A percentile compares a stretch with the other conserved stretches of the same genome.
These are phyloP conservation scores for Megalopta genalis DNA, from an alignment of 1,140 invertebrate species.

Conservation along the genomic window DNA sequence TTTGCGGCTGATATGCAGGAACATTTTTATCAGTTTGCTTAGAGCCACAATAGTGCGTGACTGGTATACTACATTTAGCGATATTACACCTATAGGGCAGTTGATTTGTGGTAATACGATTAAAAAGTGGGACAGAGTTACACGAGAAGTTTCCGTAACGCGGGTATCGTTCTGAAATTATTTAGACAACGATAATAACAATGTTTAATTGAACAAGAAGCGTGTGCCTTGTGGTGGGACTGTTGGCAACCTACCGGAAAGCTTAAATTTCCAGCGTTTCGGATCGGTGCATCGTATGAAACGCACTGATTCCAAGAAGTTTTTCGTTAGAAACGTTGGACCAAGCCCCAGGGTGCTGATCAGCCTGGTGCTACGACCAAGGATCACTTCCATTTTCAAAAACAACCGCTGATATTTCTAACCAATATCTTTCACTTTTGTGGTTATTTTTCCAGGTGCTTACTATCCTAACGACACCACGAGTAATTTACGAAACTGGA, in stretches of 20 bases:
- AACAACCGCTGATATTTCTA: constrained; percentile 43
- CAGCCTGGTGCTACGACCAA: constrained; percentile 49
- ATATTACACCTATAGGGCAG: constrained; percentile 10
- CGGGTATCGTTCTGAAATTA: constrained; percentile 36
- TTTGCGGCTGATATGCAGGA: constrained; percentile 56
- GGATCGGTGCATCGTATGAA: constrained; percentile 16
- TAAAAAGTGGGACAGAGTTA: constrained; percentile 38
- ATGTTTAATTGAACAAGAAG: neutral
- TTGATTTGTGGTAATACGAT: constrained; percentile 24
- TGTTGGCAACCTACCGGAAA: constrained; percentile 48
- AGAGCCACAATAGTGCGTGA: constrained; percentile 31
- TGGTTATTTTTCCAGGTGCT: neutral
- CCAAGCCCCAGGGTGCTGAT: constrained; percentile 26
- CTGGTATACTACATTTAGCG: constrained; percentile 3
- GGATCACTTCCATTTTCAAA: constrained; percentile 61
- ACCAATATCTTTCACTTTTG: constrained; percentile 28
- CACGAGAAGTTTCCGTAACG: constrained; percentile 13
- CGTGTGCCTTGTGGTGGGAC: too few relatives aligned
- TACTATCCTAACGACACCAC: neutral
- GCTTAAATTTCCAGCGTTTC: constrained; percentile 31
- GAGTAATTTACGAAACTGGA: neutral
- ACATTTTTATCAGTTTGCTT: constrained; percentile 13
- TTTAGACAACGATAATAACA: constrained; percentile 1
- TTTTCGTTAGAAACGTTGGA: constrained; percentile 35
- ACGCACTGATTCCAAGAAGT: constrained; percentile 38